These are phyloP conservation scores for Archegozetes longisetosus DNA, from an alignment of 1,140 invertebrate genomes.

Conservation along the genomic window DNA sequence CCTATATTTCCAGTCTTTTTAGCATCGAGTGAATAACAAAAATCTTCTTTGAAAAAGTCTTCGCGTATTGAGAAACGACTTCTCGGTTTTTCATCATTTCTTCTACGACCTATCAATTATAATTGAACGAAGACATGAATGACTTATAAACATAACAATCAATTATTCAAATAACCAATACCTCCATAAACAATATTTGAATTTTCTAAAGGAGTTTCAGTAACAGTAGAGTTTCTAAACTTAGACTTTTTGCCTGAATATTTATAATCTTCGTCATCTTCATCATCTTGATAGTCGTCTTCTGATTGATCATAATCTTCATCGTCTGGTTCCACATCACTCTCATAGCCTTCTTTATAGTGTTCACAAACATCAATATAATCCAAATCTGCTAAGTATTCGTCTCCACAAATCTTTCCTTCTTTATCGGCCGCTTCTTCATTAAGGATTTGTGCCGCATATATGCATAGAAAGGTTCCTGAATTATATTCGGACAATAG, in stretches of 20 bases:
- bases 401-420: constrained; percentile 52
- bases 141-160: background rate
- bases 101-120: background rate
- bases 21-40: constrained; percentile 51
- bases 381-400: constrained; percentile 69
- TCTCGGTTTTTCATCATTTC: background rate
- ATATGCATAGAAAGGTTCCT: constrained; percentile 42
- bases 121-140: background rate
- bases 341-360: constrained; percentile 6
- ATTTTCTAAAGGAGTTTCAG: too few relatives aligned
- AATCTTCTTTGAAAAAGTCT: background rate
- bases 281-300: background rate
- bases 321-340: background rate
- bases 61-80: background rate
- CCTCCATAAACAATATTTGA: background rate
- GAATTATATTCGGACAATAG: background rate
- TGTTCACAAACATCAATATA: constrained; percentile 45
- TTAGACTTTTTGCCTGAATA: background rate
- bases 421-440: constrained; percentile 70
- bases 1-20: constrained; percentile 69
- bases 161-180: background rate
- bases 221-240: background rate
- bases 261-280: background rate
- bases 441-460: constrained; percentile 80
- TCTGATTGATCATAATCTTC: background rate